These are phyloP conservation scores for Ictidomys tridecemlineatus DNA, from an alignment of 2,113 vertebrate genomes.

Conservation along the genomic window DNA sequence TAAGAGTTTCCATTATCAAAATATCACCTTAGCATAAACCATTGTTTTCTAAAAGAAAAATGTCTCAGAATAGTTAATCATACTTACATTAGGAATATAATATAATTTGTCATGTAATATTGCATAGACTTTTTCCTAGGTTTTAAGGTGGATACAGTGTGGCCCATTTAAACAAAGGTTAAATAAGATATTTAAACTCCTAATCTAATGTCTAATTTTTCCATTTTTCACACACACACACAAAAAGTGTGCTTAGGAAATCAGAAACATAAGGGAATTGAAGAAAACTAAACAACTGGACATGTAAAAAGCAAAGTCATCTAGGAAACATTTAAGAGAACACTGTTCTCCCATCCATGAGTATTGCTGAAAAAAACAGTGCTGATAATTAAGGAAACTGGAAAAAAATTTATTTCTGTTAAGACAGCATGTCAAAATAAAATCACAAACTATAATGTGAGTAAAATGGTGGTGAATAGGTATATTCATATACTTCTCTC, in stretches of 20 bases:
- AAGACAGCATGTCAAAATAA: background rate
- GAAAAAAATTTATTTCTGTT: slow-evolving; percentile 15
- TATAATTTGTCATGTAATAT: background rate
- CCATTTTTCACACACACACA: background rate
- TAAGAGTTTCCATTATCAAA: background rate
- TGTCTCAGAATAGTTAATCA: background rate
- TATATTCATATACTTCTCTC: background rate
- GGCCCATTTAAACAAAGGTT: background rate
- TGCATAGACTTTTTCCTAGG: background rate
- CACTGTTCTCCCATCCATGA: background rate
- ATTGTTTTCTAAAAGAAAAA: slow-evolving; percentile 48
- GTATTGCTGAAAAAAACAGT: background rate
- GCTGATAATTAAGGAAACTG: background rate
- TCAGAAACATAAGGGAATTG: background rate
- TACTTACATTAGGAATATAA: background rate
- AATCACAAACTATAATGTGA: background rate
- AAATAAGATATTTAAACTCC: slow-evolving; percentile 4
- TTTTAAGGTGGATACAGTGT: background rate
- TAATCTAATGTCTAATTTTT: background rate
- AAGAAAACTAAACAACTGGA: background rate
- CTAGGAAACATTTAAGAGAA: background rate
- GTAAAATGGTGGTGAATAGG: background rate
- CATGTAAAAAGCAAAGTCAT: background rate
- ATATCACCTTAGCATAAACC: background rate
- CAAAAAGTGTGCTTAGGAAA: background rate